Conservation (phyloP, 2,113 vertebrate genomes). For the Uropsilus gracilis region DNA sequence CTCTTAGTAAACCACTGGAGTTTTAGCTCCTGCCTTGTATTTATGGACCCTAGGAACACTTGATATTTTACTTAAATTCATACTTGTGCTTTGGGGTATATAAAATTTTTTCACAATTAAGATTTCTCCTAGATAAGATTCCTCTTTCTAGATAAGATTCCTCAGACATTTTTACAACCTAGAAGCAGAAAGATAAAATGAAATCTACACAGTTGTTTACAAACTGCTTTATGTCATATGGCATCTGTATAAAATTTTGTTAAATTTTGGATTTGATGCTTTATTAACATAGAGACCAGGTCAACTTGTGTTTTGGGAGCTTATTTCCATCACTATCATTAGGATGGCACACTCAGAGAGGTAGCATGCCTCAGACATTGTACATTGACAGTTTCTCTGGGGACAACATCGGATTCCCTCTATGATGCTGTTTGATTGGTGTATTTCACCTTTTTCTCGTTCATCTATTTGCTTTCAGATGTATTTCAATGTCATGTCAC, state of each 20-base stretch:
- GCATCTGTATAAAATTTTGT: background rate
- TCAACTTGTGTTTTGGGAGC: background rate
- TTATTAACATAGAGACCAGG: background rate
- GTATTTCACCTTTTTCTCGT: background rate
- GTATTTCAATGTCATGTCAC: background rate
- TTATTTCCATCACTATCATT: background rate
- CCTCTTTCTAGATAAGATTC: background rate
- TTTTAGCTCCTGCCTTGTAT: background rate
- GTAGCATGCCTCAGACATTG: background rate
- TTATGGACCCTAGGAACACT: background rate
- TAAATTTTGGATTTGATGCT: background rate
- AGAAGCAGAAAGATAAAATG: background rate
- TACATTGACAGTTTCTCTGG: background rate
- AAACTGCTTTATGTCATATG: background rate
- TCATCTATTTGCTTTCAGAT: background rate
- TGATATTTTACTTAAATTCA: slow-evolving; percentile 12
- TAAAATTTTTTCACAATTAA: background rate
- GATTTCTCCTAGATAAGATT: background rate
- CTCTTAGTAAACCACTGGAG: background rate
- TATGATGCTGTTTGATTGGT: background rate
- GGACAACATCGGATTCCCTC: background rate
- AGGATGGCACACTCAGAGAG: background rate
- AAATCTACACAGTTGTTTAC: background rate
- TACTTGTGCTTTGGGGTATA: slow-evolving; percentile 27
- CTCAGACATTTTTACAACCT: background rate